phyloP scores from a whole-genome alignment of 1,140 invertebrate genomes.

The Cardiocondyla obscurior region DNA sequence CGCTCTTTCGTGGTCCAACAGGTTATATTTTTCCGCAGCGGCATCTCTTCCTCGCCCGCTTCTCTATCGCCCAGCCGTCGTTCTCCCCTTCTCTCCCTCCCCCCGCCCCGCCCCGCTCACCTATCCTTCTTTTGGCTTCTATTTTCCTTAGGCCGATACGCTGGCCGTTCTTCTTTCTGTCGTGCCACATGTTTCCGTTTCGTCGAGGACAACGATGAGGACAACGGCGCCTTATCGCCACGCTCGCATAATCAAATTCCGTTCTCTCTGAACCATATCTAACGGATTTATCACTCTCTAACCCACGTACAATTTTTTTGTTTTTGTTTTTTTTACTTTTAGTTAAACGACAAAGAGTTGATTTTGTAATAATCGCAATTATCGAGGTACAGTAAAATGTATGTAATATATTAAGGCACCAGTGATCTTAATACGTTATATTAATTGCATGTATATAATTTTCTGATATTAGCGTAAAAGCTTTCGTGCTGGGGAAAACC shows the following conservation, averaged over 20 bases:
- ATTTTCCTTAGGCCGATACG: constrained; percentile 13
- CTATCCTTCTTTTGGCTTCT: constrained; percentile 25
- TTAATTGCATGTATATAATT: too few relatives aligned
- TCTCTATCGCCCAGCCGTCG: constrained; percentile 29
- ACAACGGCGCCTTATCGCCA: constrained; percentile 35
- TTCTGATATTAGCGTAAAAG: too few relatives aligned
- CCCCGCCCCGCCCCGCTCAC: too few relatives aligned
- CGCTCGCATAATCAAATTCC: constrained; percentile 39
- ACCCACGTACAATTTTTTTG: not conserved
- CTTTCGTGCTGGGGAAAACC: too few relatives aligned
- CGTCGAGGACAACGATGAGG: constrained; percentile 27
- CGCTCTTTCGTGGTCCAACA: constrained; percentile 81
- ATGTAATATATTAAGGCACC: not conserved
- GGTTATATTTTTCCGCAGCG: constrained; percentile 82
- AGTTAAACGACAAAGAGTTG: not conserved
- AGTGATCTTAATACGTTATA: too few relatives aligned
- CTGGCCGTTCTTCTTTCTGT: constrained; percentile 28
- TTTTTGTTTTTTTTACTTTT: too few relatives aligned
- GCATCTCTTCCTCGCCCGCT: constrained; percentile 52
- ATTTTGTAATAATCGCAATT: not conserved
- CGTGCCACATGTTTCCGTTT: constrained; percentile 41
- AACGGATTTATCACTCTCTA: not conserved
- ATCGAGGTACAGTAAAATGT: not conserved
- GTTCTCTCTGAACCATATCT: not conserved
- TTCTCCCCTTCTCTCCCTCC: constrained; percentile 38